These are phyloP conservation scores for Pungitius pungitius DNA, from an alignment of 2,113 vertebrate species.

Conservation along the genomic window DNA sequence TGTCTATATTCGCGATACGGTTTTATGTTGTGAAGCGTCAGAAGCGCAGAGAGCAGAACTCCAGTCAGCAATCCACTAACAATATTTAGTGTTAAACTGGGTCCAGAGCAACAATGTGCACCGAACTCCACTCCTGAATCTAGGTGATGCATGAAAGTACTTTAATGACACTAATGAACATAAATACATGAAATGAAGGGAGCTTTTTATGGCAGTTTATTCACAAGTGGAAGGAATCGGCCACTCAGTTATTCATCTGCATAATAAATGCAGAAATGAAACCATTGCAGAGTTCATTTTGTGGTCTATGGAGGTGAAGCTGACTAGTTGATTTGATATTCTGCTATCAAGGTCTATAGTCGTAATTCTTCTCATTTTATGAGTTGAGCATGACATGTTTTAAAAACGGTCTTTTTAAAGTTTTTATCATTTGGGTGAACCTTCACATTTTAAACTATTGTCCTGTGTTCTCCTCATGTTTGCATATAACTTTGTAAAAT, in stretches of 20 bases:
- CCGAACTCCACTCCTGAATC: neutral
- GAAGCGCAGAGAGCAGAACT: constrained; percentile 33
- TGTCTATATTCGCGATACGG: constrained; percentile 28
- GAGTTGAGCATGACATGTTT: neutral
- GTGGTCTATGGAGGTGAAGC: neutral
- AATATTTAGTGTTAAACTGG: constrained; percentile 6
- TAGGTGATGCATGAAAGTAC: neutral
- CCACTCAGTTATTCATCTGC: neutral
- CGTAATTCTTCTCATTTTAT: neutral
- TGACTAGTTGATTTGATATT: neutral
- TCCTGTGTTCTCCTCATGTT: neutral
- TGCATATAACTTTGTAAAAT: constrained; percentile 6
- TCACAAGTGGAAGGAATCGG: neutral
- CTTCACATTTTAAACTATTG: neutral
- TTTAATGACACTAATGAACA: neutral
- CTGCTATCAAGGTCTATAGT: too few relatives aligned
- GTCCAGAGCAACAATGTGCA: neutral
- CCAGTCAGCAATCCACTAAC: neutral
- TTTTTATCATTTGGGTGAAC: neutral
- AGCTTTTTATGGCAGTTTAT: neutral
- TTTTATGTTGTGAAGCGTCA: constrained; percentile 46
- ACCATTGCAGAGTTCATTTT: too few relatives aligned
- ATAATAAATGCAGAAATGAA: neutral
- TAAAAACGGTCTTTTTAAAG: neutral
- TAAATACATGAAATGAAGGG: neutral